These are phyloP conservation scores for Sarcophilus harrisii DNA, from an alignment of 2,797 vertebrate genomes.

Conservation along the genomic window DNA sequence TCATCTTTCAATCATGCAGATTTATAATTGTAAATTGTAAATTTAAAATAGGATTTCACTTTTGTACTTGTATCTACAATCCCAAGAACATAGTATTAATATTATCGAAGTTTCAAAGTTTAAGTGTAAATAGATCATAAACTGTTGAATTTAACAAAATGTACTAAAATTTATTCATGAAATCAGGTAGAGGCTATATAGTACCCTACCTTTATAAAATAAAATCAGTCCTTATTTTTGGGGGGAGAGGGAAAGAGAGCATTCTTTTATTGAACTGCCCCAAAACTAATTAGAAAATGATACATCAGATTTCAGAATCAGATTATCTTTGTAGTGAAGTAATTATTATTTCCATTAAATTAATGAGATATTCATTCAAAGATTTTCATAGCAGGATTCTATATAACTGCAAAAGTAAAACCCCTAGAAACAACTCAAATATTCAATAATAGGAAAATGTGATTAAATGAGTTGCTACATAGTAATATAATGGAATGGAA, in stretches of 20 bases:
- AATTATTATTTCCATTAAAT: neutral
- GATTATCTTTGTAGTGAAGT: neutral
- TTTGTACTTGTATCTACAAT: neutral
- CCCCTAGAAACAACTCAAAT: neutral
- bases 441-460: neutral
- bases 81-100: neutral
- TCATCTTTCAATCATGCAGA: neutral
- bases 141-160: neutral
- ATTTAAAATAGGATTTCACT: neutral
- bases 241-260: rapidly evolving
- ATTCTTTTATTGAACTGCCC: neutral
- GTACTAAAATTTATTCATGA: neutral
- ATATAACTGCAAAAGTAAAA: neutral
- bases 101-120: neutral
- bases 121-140: neutral
- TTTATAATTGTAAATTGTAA: neutral
- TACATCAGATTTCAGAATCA: neutral
- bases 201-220: neutral
- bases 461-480: neutral
- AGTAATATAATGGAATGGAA: neutral
- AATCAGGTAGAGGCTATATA: neutral
- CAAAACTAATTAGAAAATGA: neutral
- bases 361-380: neutral
- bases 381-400: neutral
- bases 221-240: neutral